Evolutionary conservation across 1,140 invertebrate genomes (phyloP).

Genomic region (Anastrepha obliqua): DNA sequence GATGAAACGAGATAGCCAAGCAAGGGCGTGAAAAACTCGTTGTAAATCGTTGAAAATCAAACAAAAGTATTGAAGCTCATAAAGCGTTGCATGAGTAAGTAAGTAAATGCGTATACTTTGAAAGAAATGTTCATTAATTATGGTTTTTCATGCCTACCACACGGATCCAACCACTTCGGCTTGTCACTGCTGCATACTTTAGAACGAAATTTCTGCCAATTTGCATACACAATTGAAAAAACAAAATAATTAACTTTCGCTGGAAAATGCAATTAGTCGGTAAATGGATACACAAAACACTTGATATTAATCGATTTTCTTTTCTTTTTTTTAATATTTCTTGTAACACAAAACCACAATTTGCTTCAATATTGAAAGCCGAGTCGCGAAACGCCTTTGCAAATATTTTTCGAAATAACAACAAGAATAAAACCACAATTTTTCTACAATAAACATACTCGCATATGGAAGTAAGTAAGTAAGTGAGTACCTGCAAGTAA

Average conservation of each 20-base stretch:
- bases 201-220: neutral
- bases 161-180: neutral
- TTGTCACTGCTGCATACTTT: neutral
- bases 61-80: neutral
- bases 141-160: slow-evolving; percentile 6
- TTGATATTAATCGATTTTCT: neutral
- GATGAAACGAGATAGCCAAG: neutral
- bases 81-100: too few relatives aligned
- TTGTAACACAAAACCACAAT: neutral
- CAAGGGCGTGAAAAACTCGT: neutral
- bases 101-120: too few relatives aligned
- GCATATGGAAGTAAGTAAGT: too few relatives aligned
- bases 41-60: neutral
- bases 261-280: neutral
- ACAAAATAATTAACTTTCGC: neutral
- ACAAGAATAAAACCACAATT: neutral
- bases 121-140: neutral
- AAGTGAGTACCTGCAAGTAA: too few relatives aligned
- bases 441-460: neutral
- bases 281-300: neutral
- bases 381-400: neutral
- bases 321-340: neutral
- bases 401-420: neutral
- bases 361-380: neutral
- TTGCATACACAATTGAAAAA: neutral